phyloP scores from a whole-genome alignment of 2,113 vertebrate genomes.

The Cygnus buccinator region DNA sequence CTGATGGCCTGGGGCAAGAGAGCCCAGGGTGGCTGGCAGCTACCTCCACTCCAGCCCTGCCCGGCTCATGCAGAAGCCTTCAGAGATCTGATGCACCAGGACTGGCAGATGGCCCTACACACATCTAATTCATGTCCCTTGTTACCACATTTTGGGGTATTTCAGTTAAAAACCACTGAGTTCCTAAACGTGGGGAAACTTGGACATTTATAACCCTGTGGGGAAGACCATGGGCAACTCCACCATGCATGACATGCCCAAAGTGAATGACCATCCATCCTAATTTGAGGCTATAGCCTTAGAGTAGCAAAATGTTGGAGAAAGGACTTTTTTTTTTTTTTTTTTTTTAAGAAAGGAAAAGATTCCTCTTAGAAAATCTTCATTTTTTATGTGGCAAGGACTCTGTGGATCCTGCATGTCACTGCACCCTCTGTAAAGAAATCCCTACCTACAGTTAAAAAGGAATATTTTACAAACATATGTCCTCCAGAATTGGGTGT shows the following conservation, averaged over 20 bases:
- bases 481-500: neutral
- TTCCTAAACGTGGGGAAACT: neutral
- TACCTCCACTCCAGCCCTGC: neutral
- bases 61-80: neutral
- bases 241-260: accelerated
- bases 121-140: neutral
- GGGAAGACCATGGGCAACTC: neutral
- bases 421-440: neutral
- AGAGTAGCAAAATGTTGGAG: neutral
- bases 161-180: neutral
- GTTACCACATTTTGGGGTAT: neutral
- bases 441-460: neutral
- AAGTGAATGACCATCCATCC: neutral
- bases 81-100: neutral
- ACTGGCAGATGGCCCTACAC: accelerated
- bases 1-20: neutral
- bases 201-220: accelerated
- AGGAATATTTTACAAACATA: neutral
- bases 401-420: neutral
- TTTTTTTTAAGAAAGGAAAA: neutral
- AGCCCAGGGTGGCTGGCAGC: neutral
- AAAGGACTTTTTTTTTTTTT: neutral
- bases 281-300: conserved; percentile 7
- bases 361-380: neutral
- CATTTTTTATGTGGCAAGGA: conserved; percentile 27